A percentile compares a stretch with the other conserved stretches of the same genome.
Conservation (phyloP, 2,888 invertebrate genomes). For the Leucophora obtusa region DNA sequence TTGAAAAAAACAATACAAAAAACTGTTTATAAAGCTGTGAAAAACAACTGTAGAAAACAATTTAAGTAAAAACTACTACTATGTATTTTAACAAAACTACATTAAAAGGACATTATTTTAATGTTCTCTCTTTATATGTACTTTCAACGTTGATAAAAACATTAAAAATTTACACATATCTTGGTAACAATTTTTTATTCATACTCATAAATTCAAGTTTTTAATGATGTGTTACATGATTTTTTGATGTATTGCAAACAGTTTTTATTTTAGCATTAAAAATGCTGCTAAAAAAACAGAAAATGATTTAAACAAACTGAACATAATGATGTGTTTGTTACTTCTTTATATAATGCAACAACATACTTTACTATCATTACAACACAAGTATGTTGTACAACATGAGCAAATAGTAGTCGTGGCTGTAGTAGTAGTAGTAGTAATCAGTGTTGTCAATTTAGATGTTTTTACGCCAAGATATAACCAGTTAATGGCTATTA, state of each 20-base stretch:
- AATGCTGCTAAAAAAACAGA: slow-evolving; percentile 5
- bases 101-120: slow-evolving; percentile 1
- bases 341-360: slow-evolving; percentile 49
- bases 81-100: background rate
- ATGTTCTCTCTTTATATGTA: slow-evolving; percentile 1
- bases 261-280: slow-evolving; percentile 1
- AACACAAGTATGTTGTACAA: slow-evolving; percentile 8
- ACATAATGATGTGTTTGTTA: slow-evolving; percentile 60
- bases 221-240: slow-evolving; percentile 58
- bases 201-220: slow-evolving; percentile 46
- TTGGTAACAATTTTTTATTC: slow-evolving; percentile 2
- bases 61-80: background rate
- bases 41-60: background rate
- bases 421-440: slow-evolving; percentile 7
- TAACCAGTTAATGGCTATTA: too few species aligned
- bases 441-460: background rate
- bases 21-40: background rate
- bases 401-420: slow-evolving; percentile 7
- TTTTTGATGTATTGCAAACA: slow-evolving; percentile 19
- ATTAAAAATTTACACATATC: background rate
- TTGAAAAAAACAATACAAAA: background rate
- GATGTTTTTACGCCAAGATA: background rate
- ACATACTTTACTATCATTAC: slow-evolving; percentile 45
- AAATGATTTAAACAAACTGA: slow-evolving; percentile 40
- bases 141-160: background rate